These are phyloP conservation scores for Pseudochromis fuscus DNA, from an alignment of 2,797 vertebrate species.

Conservation along the genomic window DNA sequence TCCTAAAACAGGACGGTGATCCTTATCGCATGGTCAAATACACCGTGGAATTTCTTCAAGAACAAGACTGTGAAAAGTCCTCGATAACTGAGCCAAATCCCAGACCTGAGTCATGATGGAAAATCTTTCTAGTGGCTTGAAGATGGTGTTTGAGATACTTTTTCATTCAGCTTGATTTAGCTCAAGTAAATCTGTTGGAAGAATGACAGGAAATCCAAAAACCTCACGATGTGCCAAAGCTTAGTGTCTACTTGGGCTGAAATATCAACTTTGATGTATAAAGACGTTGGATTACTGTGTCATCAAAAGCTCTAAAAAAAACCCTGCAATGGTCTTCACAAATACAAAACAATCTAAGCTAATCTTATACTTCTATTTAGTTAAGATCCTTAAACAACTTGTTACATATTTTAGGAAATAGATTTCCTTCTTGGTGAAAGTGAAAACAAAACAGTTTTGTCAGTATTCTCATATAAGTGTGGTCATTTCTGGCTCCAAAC, in stretches of 20 bases:
- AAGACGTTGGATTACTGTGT: no score
- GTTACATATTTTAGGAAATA: no score
- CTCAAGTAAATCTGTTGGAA: conserved; percentile 19
- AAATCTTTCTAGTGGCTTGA: conserved; percentile 27
- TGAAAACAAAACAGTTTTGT: no score
- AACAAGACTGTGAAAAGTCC: conserved; percentile 36
- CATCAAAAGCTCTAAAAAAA: no score
- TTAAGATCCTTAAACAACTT: not conserved
- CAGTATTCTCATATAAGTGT: no score
- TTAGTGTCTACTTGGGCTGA: not conserved
- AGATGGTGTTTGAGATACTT: conserved; percentile 22
- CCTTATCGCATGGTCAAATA: conserved; percentile 30
- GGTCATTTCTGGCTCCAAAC: no score
- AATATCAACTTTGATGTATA: not conserved
- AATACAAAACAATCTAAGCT: no score
- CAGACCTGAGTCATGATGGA: conserved; percentile 29
- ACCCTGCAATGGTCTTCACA: no score
- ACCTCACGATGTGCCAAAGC: not conserved
- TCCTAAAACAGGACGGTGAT: conserved; percentile 48
- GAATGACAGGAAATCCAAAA: conserved; percentile 3
- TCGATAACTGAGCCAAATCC: conserved; percentile 34
- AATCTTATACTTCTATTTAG: not conserved
- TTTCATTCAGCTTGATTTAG: conserved; percentile 17
- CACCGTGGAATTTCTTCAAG: conserved; percentile 19
- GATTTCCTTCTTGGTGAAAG: no score